Conservation (phyloP, 2,797 vertebrate species). For the Schizopygopsis malacanthus region DNA sequence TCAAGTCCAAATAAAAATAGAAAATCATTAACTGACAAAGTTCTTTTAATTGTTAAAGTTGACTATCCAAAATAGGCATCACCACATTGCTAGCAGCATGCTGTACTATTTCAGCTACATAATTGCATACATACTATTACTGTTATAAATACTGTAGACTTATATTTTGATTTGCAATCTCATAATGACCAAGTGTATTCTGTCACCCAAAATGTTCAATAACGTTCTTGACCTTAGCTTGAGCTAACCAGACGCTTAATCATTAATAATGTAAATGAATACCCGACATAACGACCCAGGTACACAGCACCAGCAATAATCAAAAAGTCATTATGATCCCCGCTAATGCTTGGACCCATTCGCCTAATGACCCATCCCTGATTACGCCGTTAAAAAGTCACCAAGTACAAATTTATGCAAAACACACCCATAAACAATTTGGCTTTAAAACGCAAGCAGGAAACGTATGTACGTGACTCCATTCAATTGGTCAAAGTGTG, state of each 20-base stretch:
- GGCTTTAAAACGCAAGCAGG: slow-evolving; percentile 5
- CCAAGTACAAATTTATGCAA: slow-evolving; percentile 28
- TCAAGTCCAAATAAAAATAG: background rate
- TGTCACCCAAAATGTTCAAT: background rate
- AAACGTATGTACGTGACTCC: background rate
- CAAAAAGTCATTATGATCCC: slow-evolving; percentile 59
- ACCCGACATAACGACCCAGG: slow-evolving; percentile 52
- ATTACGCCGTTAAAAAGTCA: slow-evolving; percentile 53
- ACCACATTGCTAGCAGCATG: background rate
- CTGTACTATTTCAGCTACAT: background rate
- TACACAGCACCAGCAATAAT: slow-evolving; percentile 56
- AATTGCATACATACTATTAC: background rate
- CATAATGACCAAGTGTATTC: background rate
- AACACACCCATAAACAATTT: slow-evolving; percentile 47
- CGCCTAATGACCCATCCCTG: slow-evolving; percentile 58
- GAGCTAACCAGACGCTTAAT: slow-evolving; percentile 29
- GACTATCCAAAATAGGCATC: background rate
- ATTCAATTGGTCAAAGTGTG: slow-evolving; percentile 15
- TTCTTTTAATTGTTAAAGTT: background rate
- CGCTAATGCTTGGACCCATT: slow-evolving; percentile 26
- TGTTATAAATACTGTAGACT: background rate
- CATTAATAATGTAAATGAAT: slow-evolving; percentile 59
- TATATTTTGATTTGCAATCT: background rate
- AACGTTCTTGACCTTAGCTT: slow-evolving; percentile 46
- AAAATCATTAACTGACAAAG: background rate